Evolutionary conservation across 2,113 vertebrate genomes (phyloP).

Genomic region (Neoarius graeffei): DNA sequence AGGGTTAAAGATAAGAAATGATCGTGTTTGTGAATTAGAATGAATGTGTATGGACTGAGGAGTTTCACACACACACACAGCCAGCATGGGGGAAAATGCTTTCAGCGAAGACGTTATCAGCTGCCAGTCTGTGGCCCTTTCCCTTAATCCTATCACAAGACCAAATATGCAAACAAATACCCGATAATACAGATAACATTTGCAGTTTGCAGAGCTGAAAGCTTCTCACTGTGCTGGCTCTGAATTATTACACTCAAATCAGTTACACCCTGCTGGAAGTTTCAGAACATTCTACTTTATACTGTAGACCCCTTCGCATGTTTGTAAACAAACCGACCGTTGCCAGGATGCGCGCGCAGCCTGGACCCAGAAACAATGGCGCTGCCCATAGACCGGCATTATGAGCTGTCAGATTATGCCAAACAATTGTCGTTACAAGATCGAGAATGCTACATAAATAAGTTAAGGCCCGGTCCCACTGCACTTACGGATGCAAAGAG

Average conservation of each 20-base stretch:
- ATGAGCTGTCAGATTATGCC: no score
- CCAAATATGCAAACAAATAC: constrained; percentile 50
- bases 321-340: no score
- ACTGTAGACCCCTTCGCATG: no score
- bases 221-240: constrained; percentile 15
- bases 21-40: not conserved
- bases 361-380: no score
- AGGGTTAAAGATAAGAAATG: constrained; percentile 3
- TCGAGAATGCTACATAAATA: no score
- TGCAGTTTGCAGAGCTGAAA: constrained; percentile 35
- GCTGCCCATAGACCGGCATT: no score
- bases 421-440: no score
- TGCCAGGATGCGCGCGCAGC: no score
- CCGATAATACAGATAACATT: constrained; percentile 44
- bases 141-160: constrained; percentile 55
- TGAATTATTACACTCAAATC: not conserved
- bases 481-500: no score
- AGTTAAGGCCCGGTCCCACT: no score
- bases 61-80: constrained; percentile 38
- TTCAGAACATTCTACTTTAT: no score
- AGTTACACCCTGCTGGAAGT: not conserved
- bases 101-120: constrained; percentile 38
- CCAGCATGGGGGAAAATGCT: constrained; percentile 12
- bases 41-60: not conserved
- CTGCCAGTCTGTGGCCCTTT: constrained; percentile 39